A percentile compares a stretch with the other conserved stretches of the same genome.
These are phyloP conservation scores for Acrossocheilus wenchowensis DNA, from an alignment of 2,797 vertebrate species.

Conservation along the genomic window DNA sequence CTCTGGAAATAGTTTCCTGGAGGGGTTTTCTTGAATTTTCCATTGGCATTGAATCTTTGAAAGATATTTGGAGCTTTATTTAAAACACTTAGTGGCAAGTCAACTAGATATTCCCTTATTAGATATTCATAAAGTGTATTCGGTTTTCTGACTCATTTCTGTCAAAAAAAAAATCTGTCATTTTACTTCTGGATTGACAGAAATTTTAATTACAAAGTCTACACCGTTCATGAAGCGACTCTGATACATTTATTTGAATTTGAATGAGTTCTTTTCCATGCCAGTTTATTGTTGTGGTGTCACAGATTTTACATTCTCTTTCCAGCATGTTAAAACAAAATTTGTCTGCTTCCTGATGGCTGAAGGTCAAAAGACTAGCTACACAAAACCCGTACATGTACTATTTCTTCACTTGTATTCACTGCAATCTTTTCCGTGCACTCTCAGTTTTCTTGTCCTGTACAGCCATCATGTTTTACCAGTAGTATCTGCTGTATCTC, in stretches of 20 bases:
- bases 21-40: background rate
- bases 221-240: background rate
- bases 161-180: background rate
- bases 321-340: background rate
- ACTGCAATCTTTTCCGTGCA: background rate
- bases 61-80: background rate
- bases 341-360: background rate
- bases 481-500: background rate
- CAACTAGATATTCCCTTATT: background rate
- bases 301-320: background rate
- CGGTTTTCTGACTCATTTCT: background rate
- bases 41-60: background rate
- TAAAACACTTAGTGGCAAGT: background rate
- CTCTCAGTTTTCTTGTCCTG: background rate
- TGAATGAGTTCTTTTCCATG: background rate
- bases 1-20: slow-evolving; percentile 5
- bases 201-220: background rate
- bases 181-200: background rate
- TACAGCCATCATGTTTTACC: background rate
- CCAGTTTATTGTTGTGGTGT: background rate
- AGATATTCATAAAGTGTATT: background rate
- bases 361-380: background rate
- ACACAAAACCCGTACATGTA: background rate
- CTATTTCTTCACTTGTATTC: background rate
- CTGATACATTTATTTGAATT: background rate